phyloP scores from a whole-genome alignment of 2,113 vertebrate genomes.

The Monopterus albus region DNA sequence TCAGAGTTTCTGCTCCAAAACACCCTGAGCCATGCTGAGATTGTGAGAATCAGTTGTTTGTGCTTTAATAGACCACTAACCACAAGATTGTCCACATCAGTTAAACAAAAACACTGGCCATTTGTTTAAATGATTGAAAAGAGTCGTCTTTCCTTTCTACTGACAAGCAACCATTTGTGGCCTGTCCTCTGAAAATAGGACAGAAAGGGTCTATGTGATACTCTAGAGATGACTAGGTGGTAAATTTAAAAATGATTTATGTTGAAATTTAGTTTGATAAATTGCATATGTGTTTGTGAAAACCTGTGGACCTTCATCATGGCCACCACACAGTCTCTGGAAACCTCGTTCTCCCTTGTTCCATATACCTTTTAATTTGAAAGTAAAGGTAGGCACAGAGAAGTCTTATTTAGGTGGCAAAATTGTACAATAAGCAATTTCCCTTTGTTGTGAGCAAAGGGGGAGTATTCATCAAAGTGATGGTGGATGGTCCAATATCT shows the following conservation, averaged over 20 bases:
- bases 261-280: conserved; percentile 27
- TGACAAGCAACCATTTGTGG: not conserved
- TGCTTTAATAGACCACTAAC: not conserved
- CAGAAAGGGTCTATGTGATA: not conserved
- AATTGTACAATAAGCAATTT: conserved; percentile 61
- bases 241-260: conserved; percentile 21
- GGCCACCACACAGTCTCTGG: conserved; percentile 5
- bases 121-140: conserved; percentile 18
- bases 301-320: conserved; percentile 13
- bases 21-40: not conserved
- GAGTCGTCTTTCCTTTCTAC: not conserved
- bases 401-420: conserved; percentile 27
- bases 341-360: not conserved
- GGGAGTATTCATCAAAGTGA: conserved; percentile 67
- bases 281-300: conserved; percentile 20
- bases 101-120: not conserved
- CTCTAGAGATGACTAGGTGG: not conserved
- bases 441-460: conserved; percentile 51
- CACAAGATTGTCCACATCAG: not conserved
- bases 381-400: conserved; percentile 26
- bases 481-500: conserved; percentile 61
- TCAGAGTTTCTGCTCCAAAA: not conserved
- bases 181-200: not conserved
- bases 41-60: not conserved
- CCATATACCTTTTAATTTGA: conserved; percentile 11